A percentile compares a stretch with the other conserved stretches of the same genome.
Conservation (phyloP, 2,113 vertebrate species). For the Cyprinus carpio region DNA sequence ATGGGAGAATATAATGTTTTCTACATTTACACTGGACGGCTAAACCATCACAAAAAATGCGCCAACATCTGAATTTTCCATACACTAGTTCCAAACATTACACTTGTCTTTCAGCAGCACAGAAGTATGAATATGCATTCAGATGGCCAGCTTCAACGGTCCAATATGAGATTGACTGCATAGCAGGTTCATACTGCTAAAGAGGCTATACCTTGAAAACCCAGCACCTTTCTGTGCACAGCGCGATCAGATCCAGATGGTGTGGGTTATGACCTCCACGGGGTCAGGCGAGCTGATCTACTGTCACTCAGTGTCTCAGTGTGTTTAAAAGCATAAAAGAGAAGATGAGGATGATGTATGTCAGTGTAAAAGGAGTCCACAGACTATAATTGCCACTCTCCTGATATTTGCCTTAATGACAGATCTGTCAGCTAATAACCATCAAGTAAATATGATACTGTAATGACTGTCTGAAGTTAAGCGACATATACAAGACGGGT, state of each 20-base stretch:
- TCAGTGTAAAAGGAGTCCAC: constrained; percentile 83
- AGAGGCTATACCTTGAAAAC: constrained; percentile 69
- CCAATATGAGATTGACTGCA: neutral
- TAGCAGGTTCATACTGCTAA: constrained; percentile 51
- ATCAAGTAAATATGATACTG: constrained; percentile 28
- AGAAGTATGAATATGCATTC: constrained; percentile 40
- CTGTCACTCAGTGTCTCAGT: constrained; percentile 82
- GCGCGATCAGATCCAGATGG: constrained; percentile 97
- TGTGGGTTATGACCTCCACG: constrained; percentile 79
- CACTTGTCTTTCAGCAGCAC: constrained; percentile 15
- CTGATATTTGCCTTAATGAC: constrained; percentile 83
- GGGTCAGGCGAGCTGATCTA: constrained; percentile 77
- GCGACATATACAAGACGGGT: neutral
- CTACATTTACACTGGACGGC: neutral
- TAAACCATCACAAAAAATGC: neutral
- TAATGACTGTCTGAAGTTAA: constrained; percentile 34
- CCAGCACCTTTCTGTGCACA: constrained; percentile 77
- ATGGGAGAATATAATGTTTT: neutral
- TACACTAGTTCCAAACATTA: constrained; percentile 17
- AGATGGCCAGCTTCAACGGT: constrained; percentile 2
- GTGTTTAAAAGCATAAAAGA: constrained; percentile 68
- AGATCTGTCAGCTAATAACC: constrained; percentile 64
- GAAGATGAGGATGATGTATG: constrained; percentile 74
- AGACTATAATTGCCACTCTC: constrained; percentile 77
- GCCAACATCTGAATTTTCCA: constrained; percentile 39